These are phyloP conservation scores for Ophion ventricosus DNA, from an alignment of 2,888 invertebrate genomes.

Conservation along the genomic window DNA sequence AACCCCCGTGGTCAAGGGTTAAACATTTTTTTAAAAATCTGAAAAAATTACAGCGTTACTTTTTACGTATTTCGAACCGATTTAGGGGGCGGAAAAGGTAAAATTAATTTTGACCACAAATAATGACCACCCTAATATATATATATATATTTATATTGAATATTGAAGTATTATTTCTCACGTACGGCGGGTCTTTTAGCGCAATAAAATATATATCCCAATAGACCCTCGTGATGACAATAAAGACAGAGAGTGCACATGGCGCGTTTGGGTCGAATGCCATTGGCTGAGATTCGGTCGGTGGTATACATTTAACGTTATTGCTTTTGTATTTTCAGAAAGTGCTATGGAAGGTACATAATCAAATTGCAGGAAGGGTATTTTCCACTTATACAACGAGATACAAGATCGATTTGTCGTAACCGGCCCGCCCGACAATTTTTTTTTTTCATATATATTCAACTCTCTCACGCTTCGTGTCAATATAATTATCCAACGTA, in stretches of 20 bases:
- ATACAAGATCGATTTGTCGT: slow-evolving; percentile 33
- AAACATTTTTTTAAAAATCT: too few relatives aligned
- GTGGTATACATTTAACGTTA: not conserved
- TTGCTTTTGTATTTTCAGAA: not conserved
- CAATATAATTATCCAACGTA: slow-evolving; percentile 57
- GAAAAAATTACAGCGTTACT: too few relatives aligned
- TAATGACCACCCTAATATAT: too few relatives aligned
- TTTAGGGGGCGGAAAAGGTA: too few relatives aligned
- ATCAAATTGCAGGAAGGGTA: not conserved
- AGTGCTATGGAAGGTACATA: not conserved
- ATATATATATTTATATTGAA: too few relatives aligned
- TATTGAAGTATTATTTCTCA: too few relatives aligned
- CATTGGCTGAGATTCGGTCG: not conserved
- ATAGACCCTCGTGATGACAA: not conserved
- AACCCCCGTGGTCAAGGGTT: too few relatives aligned
- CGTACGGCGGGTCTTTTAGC: too few relatives aligned
- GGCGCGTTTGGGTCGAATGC: not conserved
- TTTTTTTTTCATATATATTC: slow-evolving; percentile 18
- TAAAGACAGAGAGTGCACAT: not conserved
- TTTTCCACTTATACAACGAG: slow-evolving; percentile 26
- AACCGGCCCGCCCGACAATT: slow-evolving; percentile 2
- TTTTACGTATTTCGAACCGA: too few relatives aligned
- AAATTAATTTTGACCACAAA: too few relatives aligned
- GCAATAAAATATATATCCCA: too few relatives aligned
- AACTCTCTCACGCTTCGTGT: slow-evolving; percentile 32